These are phyloP conservation scores for Blastomussa wellsi DNA, from an alignment of 92 coral and sea anemone species.

Conservation along the genomic window DNA sequence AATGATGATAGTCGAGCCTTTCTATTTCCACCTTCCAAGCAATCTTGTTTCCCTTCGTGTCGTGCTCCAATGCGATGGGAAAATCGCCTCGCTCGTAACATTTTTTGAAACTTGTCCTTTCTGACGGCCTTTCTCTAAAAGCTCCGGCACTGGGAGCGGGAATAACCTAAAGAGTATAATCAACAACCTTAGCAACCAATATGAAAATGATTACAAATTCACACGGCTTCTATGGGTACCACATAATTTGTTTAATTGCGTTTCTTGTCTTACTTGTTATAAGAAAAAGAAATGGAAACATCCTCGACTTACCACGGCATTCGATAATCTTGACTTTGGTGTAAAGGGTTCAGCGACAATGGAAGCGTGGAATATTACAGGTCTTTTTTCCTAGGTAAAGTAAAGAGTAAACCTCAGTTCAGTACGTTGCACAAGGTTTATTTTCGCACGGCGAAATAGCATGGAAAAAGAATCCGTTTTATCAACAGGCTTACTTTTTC, in stretches of 20 bases:
- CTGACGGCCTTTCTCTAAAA: constrained; percentile 83
- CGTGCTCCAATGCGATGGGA: constrained; percentile 99
- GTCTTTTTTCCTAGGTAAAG: constrained; percentile 27
- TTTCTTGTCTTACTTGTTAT: not conserved
- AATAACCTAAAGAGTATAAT: constrained; percentile 63
- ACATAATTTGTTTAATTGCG: not conserved
- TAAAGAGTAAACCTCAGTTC: not conserved
- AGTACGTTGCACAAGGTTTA: not conserved
- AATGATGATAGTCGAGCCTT: constrained; percentile 97
- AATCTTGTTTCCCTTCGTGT: constrained; percentile 98
- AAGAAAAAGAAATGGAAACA: not conserved
- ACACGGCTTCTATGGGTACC: no score
- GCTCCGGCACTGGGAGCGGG: constrained; percentile 92
- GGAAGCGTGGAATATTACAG: constrained; percentile 25
- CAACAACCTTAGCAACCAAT: constrained; percentile 5
- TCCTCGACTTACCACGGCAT: constrained; percentile 70
- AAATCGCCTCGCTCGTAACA: constrained; percentile 98
- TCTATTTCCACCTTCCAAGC: constrained; percentile 99
- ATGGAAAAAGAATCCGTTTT: not conserved
- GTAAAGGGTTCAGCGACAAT: constrained; percentile 81
- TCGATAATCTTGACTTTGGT: constrained; percentile 82
- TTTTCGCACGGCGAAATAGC: not conserved
- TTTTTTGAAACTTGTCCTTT: constrained; percentile 85
- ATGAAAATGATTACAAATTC: not conserved
- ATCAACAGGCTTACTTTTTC: not conserved